These are phyloP conservation scores for Phaetusa simplex DNA, from an alignment of 2,113 vertebrate genomes.

Conservation along the genomic window DNA sequence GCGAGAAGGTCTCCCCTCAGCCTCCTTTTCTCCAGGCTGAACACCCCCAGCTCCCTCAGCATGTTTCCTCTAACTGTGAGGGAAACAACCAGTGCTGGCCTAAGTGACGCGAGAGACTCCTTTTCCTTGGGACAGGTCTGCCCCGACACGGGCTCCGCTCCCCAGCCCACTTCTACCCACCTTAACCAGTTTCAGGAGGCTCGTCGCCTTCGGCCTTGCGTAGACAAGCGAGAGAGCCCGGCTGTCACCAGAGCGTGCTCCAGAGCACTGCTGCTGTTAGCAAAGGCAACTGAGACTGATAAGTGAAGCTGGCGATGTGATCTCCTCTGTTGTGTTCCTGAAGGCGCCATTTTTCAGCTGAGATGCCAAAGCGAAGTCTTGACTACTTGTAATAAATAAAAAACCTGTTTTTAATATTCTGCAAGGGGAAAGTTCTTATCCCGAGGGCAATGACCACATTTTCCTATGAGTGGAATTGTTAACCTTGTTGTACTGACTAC, in stretches of 20 bases:
- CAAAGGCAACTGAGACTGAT: neutral
- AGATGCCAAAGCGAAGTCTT: conserved; percentile 22
- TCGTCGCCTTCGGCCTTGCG: neutral
- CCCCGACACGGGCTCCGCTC: fast-evolving
- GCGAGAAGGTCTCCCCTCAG: no score
- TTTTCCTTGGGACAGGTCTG: neutral
- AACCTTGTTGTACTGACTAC: conserved; percentile 17
- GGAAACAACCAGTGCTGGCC: neutral
- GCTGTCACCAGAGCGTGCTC: neutral
- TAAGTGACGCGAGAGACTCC: neutral
- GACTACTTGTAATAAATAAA: conserved; percentile 40
- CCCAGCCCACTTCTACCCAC: neutral
- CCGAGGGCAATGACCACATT: conserved; percentile 43
- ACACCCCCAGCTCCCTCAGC: no score
- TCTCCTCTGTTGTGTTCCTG: neutral
- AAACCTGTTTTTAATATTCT: conserved; percentile 9
- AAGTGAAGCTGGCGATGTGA: neutral
- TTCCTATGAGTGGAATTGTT: neutral
- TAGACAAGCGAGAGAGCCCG: fast-evolving
- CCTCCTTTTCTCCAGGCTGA: no score
- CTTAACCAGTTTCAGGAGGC: neutral
- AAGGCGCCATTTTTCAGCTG: conserved; percentile 22
- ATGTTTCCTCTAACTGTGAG: fast-evolving
- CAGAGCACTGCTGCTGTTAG: neutral
- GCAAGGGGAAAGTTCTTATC: conserved; percentile 10